Percentiles rank a stretch among this genome's conserved stretches.
These are phyloP conservation scores for Herpailurus yagouaroundi DNA, from an alignment of 2,113 vertebrate species.

Conservation along the genomic window DNA sequence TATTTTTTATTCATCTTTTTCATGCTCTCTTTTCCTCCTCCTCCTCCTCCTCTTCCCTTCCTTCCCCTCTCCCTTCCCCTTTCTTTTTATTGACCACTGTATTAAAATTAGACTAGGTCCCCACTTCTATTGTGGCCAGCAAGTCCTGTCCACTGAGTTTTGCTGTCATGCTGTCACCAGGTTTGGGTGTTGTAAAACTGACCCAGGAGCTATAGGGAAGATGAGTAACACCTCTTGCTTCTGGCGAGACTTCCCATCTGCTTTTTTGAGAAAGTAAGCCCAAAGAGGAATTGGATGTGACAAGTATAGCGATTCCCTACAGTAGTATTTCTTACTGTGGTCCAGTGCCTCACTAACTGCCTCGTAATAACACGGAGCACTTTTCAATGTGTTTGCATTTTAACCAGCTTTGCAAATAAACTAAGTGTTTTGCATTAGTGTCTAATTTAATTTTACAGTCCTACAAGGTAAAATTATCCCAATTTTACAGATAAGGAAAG, in stretches of 20 bases:
- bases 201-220: background rate
- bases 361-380: background rate
- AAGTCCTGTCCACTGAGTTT: background rate
- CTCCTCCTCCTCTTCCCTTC: background rate
- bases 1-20: background rate
- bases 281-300: background rate
- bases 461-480: background rate
- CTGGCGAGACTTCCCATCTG: background rate
- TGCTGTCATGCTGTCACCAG: background rate
- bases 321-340: background rate
- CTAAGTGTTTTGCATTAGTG: background rate
- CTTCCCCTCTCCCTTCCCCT: fast-evolving
- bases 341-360: background rate
- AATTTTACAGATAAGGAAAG: background rate
- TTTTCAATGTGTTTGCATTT: conserved; percentile 15
- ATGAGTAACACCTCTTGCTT: background rate
- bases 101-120: background rate
- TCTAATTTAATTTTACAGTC: conserved; percentile 21
- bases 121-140: background rate
- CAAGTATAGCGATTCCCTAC: background rate
- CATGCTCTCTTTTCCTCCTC: background rate
- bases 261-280: background rate
- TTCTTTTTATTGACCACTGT: background rate
- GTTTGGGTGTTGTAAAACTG: background rate
- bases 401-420: background rate